Base-by-base conservation (phyloP, 2,113 vertebrate genomes). In the Astur gentilis region DNA sequence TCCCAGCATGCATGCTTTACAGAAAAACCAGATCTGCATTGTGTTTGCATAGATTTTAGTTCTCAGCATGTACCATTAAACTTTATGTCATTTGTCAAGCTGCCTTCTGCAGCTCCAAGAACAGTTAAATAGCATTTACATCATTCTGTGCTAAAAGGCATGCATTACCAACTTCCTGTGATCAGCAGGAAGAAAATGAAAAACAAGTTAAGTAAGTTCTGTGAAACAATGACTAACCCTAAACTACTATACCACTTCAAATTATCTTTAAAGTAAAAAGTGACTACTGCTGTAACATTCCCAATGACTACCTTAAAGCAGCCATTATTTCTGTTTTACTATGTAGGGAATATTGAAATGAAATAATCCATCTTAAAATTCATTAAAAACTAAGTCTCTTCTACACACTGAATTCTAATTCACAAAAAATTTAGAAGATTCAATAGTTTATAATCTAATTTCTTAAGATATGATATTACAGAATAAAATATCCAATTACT, bases 61-160 rank as follows among this genome's bases (percentile, higher is more conserved):
- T 92, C 87, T 89, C 95, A 64, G 19, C 54, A 40, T 61, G 72
- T 93, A 6, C 66, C 86, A 70, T 70, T 91, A 88, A 91, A 91
- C 47, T 87, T 64, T 23, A 9, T 18, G 40, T 26, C 17, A 11
- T 96, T 94, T 97, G 77, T 94, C 89, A 87, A 77, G 36, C 87
- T 95, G 85, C 50, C 86, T 95, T 95, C 71, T 86, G 82, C 87
- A 89, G 86, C 66, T 88, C 65, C 91, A 93, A 55, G 95, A 91
- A 9, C 44, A 90, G 40, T 10, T 42, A 64, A 69, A 75, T 38
- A 93, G 64, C 26, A 20, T 93, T 60, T 75, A 83, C 77, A 88
- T 65, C 49, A 50, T 23, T 94, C 50, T 44, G 54, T 85, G 61
- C 66, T 93, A 79, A 89, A 83, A 57, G 75, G 54, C 42, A 69